Evolutionary conservation across 2,888 invertebrate genomes (phyloP).

Genomic region (Caradrina clavipalpis): DNA sequence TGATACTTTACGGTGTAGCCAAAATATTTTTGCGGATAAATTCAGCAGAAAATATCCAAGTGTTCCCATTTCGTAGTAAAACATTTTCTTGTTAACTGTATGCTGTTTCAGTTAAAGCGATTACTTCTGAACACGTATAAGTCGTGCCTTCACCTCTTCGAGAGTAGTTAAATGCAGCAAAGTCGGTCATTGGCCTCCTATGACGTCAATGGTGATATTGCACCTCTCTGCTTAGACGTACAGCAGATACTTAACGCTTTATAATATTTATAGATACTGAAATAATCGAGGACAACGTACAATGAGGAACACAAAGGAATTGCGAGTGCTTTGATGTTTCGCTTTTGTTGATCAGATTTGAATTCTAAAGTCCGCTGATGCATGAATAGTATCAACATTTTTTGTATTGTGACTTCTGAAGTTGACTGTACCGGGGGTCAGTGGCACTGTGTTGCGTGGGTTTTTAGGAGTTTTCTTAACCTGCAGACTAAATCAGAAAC

Average conservation of each 20-base stretch:
- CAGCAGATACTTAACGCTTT: slow-evolving; percentile 57
- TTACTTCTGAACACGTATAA: slow-evolving; percentile 51
- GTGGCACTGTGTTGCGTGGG: slow-evolving; percentile 19
- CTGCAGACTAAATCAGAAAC: slow-evolving; percentile 38
- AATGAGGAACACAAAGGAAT: slow-evolving; percentile 46
- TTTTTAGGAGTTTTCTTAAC: slow-evolving; percentile 44
- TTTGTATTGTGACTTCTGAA: slow-evolving; percentile 16
- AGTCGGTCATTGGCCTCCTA: slow-evolving; percentile 71
- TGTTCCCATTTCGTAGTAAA: slow-evolving; percentile 12
- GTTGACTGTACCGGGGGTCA: slow-evolving; percentile 50
- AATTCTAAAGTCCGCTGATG: slow-evolving; percentile 14
- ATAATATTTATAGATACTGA: slow-evolving; percentile 60
- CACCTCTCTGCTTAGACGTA: slow-evolving; percentile 64
- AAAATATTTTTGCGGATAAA: slow-evolving; percentile 29
- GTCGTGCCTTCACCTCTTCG: slow-evolving; percentile 55
- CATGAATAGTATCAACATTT: slow-evolving; percentile 37
- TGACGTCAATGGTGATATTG: slow-evolving; percentile 79
- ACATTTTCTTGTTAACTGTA: slow-evolving; percentile 33
- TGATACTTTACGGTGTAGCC: slow-evolving; percentile 7
- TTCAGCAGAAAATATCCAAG: slow-evolving; percentile 8
- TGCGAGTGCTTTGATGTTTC: slow-evolving; percentile 27
- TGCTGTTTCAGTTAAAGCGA: slow-evolving; percentile 34
- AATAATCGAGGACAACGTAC: slow-evolving; percentile 53
- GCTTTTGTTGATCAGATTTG: slow-evolving; percentile 32
- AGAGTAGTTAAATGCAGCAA: slow-evolving; percentile 65